Evolutionary conservation across 2,888 invertebrate genomes (phyloP), one percentile per base, ranked within the genome.

Genomic region (Eustalomyia histrio): DNA sequence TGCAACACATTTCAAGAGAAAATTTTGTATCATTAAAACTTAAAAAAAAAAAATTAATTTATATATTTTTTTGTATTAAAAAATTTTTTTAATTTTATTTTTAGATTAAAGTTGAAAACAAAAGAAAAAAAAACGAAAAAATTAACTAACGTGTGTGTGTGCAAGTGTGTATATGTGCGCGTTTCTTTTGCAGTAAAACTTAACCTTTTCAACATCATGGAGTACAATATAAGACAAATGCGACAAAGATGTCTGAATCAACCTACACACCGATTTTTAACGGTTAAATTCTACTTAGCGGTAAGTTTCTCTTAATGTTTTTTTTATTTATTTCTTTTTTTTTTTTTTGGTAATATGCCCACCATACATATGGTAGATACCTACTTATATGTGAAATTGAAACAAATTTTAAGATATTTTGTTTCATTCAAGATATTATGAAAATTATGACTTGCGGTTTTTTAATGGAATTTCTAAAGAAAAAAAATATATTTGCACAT

Each of bases 271-370:
- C 50, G 43, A 43, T 58, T 67, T 50, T 78, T 81, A 81, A 81
- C 81, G 74, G 81, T 78, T 71, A 74, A 81, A 78, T 71, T 78
- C 65, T 75, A 78, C 67, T 81, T 78, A 78, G 74, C 78, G 81
- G 81, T 81, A 81, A 81, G 81, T 81, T 33, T 8, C 16, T 14
- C n/a, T n/a, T n/a, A n/a, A n/a, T n/a, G n/a, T n/a, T 60, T 29
- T 12, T 18, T 12, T 50, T 47, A 10, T 50, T 7, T 60, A 55
- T 39, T n/a, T 65, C 12, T 52, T 10, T 17, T 71, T 33, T 35
- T 55, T 18, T 35, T 69, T 57, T 47, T 21, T n/a, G n/a, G 43
- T 47, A 29, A 29, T 29, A 29, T 29, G 29, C 29, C 7, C 29
- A 29, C 29, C 1, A 60, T 47, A 39, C 65, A 67, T 39, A 29